These are phyloP conservation scores for Triplophysa tibetana DNA, from an alignment of 2,113 vertebrate species.

Conservation along the genomic window DNA sequence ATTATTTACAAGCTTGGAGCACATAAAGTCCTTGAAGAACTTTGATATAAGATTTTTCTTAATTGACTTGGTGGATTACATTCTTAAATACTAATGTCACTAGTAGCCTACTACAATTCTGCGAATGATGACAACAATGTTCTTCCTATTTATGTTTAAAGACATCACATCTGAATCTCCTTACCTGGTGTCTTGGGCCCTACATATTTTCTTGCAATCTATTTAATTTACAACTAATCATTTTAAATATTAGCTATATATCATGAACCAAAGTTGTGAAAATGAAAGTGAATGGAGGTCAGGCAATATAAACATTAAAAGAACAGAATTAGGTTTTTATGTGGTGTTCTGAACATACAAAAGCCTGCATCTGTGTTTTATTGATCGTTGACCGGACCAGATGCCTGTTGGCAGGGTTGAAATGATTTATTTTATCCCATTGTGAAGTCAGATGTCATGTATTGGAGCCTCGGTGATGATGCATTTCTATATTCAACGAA, in stretches of 20 bases:
- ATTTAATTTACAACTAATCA: too few relatives aligned
- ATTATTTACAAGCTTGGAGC: background rate
- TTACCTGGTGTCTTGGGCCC: too few relatives aligned
- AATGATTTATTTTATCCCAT: background rate
- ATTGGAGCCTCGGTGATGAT: too few relatives aligned
- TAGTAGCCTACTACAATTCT: background rate
- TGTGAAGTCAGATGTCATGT: slow-evolving; percentile 6
- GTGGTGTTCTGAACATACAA: background rate
- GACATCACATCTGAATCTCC: too few relatives aligned
- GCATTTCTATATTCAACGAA: background rate
- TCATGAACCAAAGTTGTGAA: too few relatives aligned
- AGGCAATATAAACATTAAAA: too few relatives aligned
- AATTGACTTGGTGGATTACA: too few relatives aligned
- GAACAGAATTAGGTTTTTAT: background rate
- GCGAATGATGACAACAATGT: too few relatives aligned
- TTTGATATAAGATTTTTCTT: background rate
- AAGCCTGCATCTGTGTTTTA: background rate
- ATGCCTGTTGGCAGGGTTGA: background rate
- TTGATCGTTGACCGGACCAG: background rate
- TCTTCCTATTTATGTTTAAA: too few relatives aligned
- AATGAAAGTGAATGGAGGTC: background rate
- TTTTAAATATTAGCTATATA: too few relatives aligned
- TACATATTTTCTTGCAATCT: too few relatives aligned
- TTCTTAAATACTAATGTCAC: slow-evolving; percentile 10
- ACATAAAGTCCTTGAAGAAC: slow-evolving; percentile 6